Conservation (phyloP, 2,797 vertebrate genomes). For the Coccyzus lansbergi region DNA sequence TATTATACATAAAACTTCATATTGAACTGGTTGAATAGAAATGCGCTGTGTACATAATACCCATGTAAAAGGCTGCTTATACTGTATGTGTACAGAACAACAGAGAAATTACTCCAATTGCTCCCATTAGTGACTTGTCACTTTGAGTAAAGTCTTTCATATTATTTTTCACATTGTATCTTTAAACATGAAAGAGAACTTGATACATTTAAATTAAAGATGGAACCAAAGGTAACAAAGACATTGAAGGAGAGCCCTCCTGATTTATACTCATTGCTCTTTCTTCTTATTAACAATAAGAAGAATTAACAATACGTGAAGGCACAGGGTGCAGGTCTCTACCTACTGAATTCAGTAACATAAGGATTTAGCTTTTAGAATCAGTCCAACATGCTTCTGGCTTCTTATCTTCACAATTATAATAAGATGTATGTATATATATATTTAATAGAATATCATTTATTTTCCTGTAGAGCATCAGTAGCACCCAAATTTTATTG, state of each 20-base stretch:
- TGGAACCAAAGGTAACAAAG: conserved; percentile 29
- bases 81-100: background rate
- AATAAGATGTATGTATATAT: background rate
- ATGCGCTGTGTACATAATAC: background rate
- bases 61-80: background rate
- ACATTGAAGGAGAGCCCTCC: background rate
- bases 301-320: background rate
- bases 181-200: conserved; percentile 7
- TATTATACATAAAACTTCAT: background rate
- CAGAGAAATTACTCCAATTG: background rate
- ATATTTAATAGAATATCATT: background rate
- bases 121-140: background rate
- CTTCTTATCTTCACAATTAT: conserved; percentile 21
- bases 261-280: background rate
- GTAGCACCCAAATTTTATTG: conserved; percentile 4
- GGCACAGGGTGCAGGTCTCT: background rate
- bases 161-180: background rate
- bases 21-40: background rate
- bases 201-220: background rate
- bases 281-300: background rate
- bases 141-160: background rate
- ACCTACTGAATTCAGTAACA: background rate
- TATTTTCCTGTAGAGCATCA: conserved; percentile 47
- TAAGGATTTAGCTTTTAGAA: conserved; percentile 10
- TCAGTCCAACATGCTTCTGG: background rate